Conservation (phyloP, 2,113 vertebrate species). For the Gavialis gangeticus region DNA sequence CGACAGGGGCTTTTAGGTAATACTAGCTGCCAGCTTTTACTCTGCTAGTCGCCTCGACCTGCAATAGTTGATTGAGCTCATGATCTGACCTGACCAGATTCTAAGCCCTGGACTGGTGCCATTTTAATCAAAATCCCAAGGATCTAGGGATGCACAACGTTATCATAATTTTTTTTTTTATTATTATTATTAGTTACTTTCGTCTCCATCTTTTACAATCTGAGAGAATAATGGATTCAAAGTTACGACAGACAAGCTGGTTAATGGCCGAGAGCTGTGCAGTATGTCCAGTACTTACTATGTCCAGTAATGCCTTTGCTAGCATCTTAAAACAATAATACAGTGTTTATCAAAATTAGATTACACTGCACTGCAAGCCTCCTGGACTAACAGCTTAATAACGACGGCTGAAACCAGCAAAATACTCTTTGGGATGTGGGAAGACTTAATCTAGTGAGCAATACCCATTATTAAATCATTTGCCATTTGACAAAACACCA, state of each 20-base stretch:
- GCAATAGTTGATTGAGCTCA: background rate
- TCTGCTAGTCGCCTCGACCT: background rate
- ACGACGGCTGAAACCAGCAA: background rate
- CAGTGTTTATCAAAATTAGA: background rate
- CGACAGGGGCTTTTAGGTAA: background rate
- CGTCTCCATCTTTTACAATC: fast-evolving
- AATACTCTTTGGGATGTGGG: background rate
- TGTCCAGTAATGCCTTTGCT: background rate
- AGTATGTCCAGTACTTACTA: no score
- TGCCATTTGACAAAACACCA: background rate
- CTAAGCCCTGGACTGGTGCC: background rate
- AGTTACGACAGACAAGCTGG: background rate
- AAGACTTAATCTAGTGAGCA: constrained; percentile 6
- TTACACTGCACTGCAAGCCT: background rate
- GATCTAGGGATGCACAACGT: fast-evolving
- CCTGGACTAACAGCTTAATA: background rate
- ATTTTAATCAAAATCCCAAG: background rate
- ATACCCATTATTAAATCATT: background rate
- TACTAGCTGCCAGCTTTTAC: background rate
- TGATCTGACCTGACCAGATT: background rate
- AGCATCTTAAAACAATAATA: background rate
- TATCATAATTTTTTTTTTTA: fast-evolving
- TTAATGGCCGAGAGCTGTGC: fast-evolving
- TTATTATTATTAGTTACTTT: background rate
- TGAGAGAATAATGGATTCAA: background rate